phyloP scores from a whole-genome alignment of 92 coral and sea anemone genomes.

The Ricordea florida region DNA sequence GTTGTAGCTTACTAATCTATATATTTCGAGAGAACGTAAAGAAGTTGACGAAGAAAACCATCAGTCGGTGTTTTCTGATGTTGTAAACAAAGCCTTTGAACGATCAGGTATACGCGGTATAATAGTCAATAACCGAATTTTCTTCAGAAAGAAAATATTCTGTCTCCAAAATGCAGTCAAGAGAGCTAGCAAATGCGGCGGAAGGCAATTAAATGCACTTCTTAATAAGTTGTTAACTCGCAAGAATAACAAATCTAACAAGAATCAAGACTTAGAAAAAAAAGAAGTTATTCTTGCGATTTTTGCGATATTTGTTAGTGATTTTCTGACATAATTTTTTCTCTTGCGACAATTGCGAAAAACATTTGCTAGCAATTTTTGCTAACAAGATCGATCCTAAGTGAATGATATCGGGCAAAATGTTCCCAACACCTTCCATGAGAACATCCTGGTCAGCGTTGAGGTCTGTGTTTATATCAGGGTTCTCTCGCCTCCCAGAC shows the following conservation, averaged over 20 bases:
- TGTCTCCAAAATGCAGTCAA: not conserved
- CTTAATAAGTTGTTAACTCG: too few relatives aligned
- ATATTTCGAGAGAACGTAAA: not conserved
- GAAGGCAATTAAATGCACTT: too few relatives aligned
- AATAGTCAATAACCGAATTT: slow-evolving; percentile 3
- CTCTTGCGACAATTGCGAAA: too few relatives aligned
- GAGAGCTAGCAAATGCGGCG: not conserved
- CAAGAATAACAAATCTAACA: too few relatives aligned
- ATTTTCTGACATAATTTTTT: too few relatives aligned
- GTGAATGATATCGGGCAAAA: not conserved
- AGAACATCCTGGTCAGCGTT: slow-evolving; percentile 41
- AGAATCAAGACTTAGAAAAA: too few relatives aligned
- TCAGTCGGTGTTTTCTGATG: not conserved
- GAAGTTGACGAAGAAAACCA: not conserved
- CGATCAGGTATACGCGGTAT: slow-evolving; percentile 23
- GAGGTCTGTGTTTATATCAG: too few relatives aligned
- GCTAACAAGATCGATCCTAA: too few relatives aligned
- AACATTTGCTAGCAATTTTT: too few relatives aligned
- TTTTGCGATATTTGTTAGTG: too few relatives aligned
- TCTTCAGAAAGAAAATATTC: not conserved
- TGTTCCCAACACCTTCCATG: too few relatives aligned
- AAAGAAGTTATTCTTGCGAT: too few relatives aligned
- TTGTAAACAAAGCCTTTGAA: slow-evolving; percentile 1
- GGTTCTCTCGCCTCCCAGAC: slow-evolving; percentile 34
- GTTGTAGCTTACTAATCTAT: not conserved